Percentiles rank a stretch among this genome's conserved stretches.
Evolutionary conservation across 2,797 vertebrate genomes (phyloP).

Genomic region (Phoxinus dragarum): DNA sequence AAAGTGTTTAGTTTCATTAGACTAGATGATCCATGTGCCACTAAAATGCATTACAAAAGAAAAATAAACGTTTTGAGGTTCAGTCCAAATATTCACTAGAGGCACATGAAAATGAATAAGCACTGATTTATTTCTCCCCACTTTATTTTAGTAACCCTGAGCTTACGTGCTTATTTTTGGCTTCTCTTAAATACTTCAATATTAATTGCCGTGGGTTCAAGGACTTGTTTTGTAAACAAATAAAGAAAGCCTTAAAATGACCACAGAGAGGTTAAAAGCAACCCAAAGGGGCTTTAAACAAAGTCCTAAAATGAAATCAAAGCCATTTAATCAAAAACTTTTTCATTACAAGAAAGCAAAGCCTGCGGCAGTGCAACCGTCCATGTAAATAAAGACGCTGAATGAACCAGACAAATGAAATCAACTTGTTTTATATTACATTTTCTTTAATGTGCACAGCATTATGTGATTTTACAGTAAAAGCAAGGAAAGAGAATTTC

Average conservation of each 20-base stretch:
- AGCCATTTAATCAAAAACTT: slow-evolving; percentile 38
- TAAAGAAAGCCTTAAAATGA: background rate
- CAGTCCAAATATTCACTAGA: slow-evolving; percentile 5
- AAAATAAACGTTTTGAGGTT: background rate
- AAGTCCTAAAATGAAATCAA: background rate
- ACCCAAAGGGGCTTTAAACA: background rate
- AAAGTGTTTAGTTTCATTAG: background rate
- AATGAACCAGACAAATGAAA: slow-evolving; percentile 42
- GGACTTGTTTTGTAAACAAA: slow-evolving; percentile 3
- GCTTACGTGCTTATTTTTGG: slow-evolving; percentile 43
- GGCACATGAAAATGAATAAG: slow-evolving; percentile 46
- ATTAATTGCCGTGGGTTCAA: slow-evolving; percentile 45
- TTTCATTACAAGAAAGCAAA: slow-evolving; percentile 28
- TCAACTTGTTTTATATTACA: slow-evolving; percentile 65
- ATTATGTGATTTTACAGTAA: slow-evolving; percentile 77
- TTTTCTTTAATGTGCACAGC: slow-evolving; percentile 83
- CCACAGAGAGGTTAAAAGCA: slow-evolving; percentile 3
- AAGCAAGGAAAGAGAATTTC: slow-evolving; percentile 71
- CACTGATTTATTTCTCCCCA: slow-evolving; percentile 21
- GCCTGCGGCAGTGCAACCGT: background rate
- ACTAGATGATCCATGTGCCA: background rate
- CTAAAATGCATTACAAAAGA: background rate
- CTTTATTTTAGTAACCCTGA: slow-evolving; percentile 15
- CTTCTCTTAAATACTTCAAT: slow-evolving; percentile 43
- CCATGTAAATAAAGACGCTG: background rate